Conservation (phyloP, 2,113 vertebrate species). For the zebrafish (Danio rerio) region DNA sequence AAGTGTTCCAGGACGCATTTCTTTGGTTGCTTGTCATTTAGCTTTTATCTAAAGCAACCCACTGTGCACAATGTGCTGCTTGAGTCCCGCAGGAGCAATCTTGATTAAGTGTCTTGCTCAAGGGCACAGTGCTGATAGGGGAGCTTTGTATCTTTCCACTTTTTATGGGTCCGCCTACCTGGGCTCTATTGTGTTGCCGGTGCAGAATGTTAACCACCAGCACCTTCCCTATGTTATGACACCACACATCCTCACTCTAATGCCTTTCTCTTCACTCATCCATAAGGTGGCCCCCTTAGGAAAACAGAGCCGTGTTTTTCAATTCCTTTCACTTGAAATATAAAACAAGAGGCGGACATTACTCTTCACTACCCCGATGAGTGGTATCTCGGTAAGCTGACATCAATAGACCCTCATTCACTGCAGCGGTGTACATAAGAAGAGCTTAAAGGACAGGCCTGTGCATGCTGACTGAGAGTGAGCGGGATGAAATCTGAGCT, state of each 20-base stretch:
- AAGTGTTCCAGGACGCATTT: not conserved
- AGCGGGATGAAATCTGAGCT: conserved; percentile 13
- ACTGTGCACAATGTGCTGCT: not conserved
- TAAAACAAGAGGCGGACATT: conserved; percentile 42
- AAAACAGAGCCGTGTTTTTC: conserved; percentile 39
- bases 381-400: conserved; percentile 35
- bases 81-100: conserved; percentile 22
- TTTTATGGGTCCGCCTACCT: conserved; percentile 1
- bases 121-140: conserved; percentile 27
- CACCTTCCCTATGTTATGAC: conserved; percentile 36
- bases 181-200: conserved; percentile 8
- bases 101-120: conserved; percentile 32
- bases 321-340: conserved; percentile 36
- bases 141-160: conserved; percentile 12
- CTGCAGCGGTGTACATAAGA: conserved; percentile 14
- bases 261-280: conserved; percentile 34
- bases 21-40: conserved; percentile 1
- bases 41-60: not conserved
- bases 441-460: conserved; percentile 43
- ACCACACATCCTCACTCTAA: conserved; percentile 45
- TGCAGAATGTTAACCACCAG: conserved; percentile 22
- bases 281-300: conserved; percentile 41
- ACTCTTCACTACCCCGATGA: conserved; percentile 44
- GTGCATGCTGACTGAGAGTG: conserved; percentile 27
- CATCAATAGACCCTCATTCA: conserved; percentile 54